Base-by-base conservation (phyloP, 2,888 invertebrate species). In the Choristoneura rosaceana region DNA sequence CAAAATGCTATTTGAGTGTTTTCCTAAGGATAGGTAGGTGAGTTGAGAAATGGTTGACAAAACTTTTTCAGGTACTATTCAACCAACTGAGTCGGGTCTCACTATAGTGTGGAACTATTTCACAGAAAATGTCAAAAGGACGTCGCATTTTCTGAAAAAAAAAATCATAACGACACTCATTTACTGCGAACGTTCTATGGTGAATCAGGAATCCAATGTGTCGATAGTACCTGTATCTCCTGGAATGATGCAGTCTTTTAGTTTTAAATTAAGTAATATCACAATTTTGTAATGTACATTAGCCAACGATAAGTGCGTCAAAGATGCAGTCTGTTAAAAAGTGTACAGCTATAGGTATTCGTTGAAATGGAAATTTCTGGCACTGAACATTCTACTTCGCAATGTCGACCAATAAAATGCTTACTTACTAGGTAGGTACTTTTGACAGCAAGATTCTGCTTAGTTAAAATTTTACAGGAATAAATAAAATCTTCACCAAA, bases 1-100 rank as follows among this genome's bases (percentile, higher is more conserved):
- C 63, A 58, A 15, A 2, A 33, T 59, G 64, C 59, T 59, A 47
- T 17, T 58, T 43, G 41, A 69, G 14, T 52, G n/a, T 47, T 64
- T 58, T 59, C 58, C 45, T 58, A 41, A 64, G 43, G 45, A 55
- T 55, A 62, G 63, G 58, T 34, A 34, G 34, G 34, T 34, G 34
- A 34, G 63, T 55, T 70, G 15, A 15, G 55, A 25, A 50, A 15
- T 8, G 8, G 7, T 7, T 50, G 15, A 50, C 15, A 15, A 15
- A 15, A 15, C 50, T 50, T 50, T 50, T 50, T 15, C 4, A 5
- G 34, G 4, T 7, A 34, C 4, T 4, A 9, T 5, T 50, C 2
- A 15, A 50, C 50, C 15, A 50, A 50, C 15, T 15, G 15, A 15
- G 12, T 25, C 10, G 8, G 8, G 25, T 25, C 25, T 25, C 25